Evolutionary conservation across 2,113 vertebrate genomes (phyloP).

Genomic region (Ondatra zibethicus): DNA sequence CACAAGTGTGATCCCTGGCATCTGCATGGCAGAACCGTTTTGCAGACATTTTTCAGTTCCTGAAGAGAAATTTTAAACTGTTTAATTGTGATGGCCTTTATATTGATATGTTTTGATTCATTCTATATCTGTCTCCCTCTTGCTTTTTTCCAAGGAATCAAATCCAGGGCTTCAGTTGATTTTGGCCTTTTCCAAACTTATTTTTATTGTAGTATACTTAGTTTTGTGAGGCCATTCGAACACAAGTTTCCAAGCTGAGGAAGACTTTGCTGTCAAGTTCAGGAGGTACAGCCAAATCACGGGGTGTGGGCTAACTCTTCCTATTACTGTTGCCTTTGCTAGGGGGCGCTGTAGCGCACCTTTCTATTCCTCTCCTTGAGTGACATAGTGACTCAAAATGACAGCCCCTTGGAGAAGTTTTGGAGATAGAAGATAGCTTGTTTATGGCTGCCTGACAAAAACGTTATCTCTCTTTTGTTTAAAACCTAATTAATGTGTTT

Average conservation of each 20-base stretch:
- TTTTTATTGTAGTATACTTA: neutral
- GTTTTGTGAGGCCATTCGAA: neutral
- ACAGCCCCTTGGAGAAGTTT: neutral
- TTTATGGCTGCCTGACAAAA: slow-evolving; percentile 44
- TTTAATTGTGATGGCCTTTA: neutral
- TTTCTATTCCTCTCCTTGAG: neutral
- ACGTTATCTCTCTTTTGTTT: slow-evolving; percentile 58
- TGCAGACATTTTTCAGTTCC: neutral
- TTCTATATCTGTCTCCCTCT: neutral
- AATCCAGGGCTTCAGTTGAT: neutral
- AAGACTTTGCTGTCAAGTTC: neutral
- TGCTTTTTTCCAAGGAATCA: neutral
- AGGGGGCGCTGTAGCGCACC: neutral
- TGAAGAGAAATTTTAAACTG: slow-evolving; percentile 23
- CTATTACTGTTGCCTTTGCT: neutral
- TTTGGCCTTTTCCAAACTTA: slow-evolving; percentile 20
- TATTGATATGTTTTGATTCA: neutral
- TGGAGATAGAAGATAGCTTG: neutral
- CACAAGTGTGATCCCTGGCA: neutral
- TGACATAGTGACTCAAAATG: neutral
- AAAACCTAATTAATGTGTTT: slow-evolving; percentile 61
- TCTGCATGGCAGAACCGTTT: neutral
- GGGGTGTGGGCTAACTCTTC: neutral
- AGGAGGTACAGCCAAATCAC: neutral
- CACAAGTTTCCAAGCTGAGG: neutral